These are phyloP conservation scores for Diaprepes abbreviatus DNA, from an alignment of 2,888 invertebrate genomes.

Conservation along the genomic window DNA sequence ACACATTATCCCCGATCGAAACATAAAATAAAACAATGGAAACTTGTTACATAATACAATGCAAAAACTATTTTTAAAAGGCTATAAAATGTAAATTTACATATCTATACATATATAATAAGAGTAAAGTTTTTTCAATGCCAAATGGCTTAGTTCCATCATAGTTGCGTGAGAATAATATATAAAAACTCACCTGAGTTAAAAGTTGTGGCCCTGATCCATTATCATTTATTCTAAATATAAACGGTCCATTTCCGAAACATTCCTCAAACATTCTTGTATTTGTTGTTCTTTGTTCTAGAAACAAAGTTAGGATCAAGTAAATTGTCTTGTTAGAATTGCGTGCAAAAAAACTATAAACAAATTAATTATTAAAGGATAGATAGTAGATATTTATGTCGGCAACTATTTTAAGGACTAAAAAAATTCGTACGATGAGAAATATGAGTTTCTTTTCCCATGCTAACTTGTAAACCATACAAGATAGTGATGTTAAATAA, in stretches of 20 bases:
- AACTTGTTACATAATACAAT: too few relatives aligned
- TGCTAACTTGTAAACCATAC: too few relatives aligned
- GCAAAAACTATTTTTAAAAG: slow-evolving; percentile 2
- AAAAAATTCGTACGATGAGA: too few relatives aligned
- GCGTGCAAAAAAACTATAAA: too few relatives aligned
- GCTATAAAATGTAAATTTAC: slow-evolving; percentile 9
- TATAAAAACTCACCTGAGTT: slow-evolving; percentile 73
- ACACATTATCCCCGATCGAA: too few relatives aligned
- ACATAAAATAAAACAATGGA: too few relatives aligned
- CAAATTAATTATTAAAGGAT: too few relatives aligned
- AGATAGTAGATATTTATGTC: too few relatives aligned
- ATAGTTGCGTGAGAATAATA: slow-evolving; percentile 21
- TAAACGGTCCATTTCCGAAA: slow-evolving; percentile 77
- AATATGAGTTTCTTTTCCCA: too few relatives aligned
- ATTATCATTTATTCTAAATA: slow-evolving; percentile 82
- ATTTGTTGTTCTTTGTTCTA: too few relatives aligned
- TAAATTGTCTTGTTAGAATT: not conserved
- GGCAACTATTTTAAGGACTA: too few relatives aligned
- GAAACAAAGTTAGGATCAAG: slow-evolving; percentile 4
- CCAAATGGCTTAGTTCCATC: slow-evolving; percentile 1
- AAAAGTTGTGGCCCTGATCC: slow-evolving; percentile 81
- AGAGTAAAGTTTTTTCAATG: slow-evolving; percentile 8
- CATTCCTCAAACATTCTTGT: slow-evolving; percentile 68
- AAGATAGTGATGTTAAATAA: too few relatives aligned
- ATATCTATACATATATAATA: slow-evolving; percentile 17